Conservation (phyloP, 2,888 invertebrate genomes). For the Calameuta pallipes region DNA sequence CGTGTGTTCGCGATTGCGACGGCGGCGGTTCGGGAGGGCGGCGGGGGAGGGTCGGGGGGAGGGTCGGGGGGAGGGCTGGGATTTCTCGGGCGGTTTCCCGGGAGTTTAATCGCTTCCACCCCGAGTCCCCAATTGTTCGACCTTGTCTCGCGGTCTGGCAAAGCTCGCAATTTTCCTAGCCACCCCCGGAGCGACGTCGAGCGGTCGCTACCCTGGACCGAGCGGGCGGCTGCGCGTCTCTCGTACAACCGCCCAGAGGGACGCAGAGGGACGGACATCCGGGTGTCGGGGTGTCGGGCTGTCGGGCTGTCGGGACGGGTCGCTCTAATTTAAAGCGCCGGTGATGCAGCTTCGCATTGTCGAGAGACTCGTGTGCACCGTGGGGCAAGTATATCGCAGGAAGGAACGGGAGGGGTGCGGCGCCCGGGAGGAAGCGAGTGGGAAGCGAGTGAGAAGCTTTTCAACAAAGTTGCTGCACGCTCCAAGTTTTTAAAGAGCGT, state of each 20-base stretch:
- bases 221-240: background rate
- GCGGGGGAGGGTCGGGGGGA: background rate
- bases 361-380: constrained; percentile 34
- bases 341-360: constrained; percentile 38
- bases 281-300: background rate
- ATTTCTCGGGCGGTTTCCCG: constrained; percentile 18
- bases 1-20: too few relatives aligned
- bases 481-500: constrained; percentile 58
- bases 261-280: too few relatives aligned
- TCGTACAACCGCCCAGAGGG: background rate
- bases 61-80: background rate
- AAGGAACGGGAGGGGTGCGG: constrained; percentile 18
- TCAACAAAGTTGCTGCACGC: constrained; percentile 45
- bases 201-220: too few relatives aligned
- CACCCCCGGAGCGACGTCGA: background rate
- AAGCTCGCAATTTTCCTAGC: constrained; percentile 38
- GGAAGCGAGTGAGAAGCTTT: constrained; percentile 36
- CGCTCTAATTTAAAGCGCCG: constrained; percentile 47
- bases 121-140: constrained; percentile 36
- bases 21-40: too few relatives aligned
- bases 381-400: constrained; percentile 16
- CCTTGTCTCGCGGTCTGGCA: constrained; percentile 29
- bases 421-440: constrained; percentile 19
- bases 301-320: constrained; percentile 15
- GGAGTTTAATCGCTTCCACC: constrained; percentile 41